A percentile compares a stretch with the other conserved stretches of the same genome.
These are phyloP conservation scores for Pocillopora damicornis DNA, from an alignment of 64 coral and sea anemone species.

Conservation along the genomic window DNA sequence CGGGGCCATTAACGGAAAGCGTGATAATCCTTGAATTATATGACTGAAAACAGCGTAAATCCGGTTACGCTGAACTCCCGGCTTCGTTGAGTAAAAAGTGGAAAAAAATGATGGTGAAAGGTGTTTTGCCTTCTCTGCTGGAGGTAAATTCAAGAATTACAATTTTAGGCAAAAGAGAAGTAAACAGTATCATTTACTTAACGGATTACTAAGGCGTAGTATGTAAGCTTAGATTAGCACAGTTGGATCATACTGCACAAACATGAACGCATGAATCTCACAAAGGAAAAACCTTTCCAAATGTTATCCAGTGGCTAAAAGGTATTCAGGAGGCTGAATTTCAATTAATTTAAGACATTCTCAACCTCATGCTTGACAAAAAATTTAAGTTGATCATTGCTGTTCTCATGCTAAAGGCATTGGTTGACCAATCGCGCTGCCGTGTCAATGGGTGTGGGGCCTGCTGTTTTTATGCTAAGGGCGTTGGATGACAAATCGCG, in stretches of 20 bases:
- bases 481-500: background rate
- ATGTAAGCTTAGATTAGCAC: background rate
- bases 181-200: slow-evolving; percentile 4
- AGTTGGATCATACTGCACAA: background rate
- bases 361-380: background rate
- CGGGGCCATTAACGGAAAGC: background rate
- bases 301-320: background rate
- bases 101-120: slow-evolving; percentile 14
- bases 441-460: background rate
- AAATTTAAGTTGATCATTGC: background rate
- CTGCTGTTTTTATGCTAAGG: background rate
- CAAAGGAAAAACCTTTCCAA: background rate
- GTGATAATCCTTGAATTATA: slow-evolving; percentile 4
- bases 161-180: background rate
- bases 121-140: slow-evolving; percentile 28
- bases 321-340: background rate
- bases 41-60: background rate
- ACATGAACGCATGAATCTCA: background rate
- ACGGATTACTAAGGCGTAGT: slow-evolving; percentile 7
- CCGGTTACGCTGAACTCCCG: background rate
- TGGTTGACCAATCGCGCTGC: background rate
- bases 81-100: background rate
- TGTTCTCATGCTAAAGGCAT: background rate
- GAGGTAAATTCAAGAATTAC: background rate
- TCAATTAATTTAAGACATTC: background rate